Evolutionary conservation across 2,113 vertebrate genomes (phyloP).

Genomic region (Egretta garzetta): DNA sequence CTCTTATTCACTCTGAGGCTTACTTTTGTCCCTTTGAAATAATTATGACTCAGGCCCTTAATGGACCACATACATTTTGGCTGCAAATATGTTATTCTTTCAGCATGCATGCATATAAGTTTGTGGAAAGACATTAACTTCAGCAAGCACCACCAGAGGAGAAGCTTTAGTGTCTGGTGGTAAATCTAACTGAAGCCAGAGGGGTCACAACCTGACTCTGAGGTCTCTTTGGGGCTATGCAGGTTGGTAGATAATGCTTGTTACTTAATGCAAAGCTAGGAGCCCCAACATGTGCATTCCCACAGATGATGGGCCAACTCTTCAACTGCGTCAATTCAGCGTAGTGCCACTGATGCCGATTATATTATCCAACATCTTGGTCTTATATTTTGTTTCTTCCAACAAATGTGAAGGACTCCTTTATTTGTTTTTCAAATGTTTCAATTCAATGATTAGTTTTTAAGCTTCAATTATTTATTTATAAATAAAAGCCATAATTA

Average conservation of each 20-base stretch:
- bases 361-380: neutral
- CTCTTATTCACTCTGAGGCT: neutral
- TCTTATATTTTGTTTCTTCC: neutral
- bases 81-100: neutral
- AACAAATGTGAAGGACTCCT: rapidly evolving
- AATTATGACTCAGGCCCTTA: neutral
- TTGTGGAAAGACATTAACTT: neutral
- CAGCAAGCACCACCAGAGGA: neutral
- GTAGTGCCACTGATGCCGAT: neutral
- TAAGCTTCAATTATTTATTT: neutral
- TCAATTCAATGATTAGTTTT: neutral
- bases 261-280: neutral
- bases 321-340: neutral
- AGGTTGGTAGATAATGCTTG: neutral
- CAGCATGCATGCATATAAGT: neutral
- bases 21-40: neutral
- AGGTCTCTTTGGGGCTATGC: neutral
- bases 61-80: neutral
- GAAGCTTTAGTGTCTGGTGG: neutral
- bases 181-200: neutral
- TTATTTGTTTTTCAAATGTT: neutral
- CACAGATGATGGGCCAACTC: neutral
- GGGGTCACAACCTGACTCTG: neutral
- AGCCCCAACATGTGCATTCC: neutral
- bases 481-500: neutral